Evolutionary conservation across 2,888 invertebrate genomes (phyloP).

Genomic region (Tuberolachnus salignus): DNA sequence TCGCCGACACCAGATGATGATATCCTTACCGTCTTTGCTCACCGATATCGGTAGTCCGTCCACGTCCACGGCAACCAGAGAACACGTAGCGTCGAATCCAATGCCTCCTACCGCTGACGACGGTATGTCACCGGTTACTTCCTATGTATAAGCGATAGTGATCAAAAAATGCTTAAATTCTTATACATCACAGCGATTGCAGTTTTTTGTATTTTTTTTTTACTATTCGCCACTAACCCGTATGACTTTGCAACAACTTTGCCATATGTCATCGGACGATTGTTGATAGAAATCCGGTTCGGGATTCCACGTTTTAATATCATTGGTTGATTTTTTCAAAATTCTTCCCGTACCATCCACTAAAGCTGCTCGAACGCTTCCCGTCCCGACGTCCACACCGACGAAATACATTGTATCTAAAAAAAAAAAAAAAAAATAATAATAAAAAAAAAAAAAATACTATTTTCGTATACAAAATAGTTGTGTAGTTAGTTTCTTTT

Average conservation of each 20-base stretch:
- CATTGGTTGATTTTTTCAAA: conserved; percentile 68
- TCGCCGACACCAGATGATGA: neutral
- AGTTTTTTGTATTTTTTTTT: too few species aligned
- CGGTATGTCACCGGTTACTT: conserved; percentile 67
- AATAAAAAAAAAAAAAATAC: too few species aligned
- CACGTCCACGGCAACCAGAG: conserved; percentile 79
- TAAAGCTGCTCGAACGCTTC: conserved; percentile 85
- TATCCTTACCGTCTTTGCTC: conserved; percentile 60
- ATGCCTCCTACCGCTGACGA: conserved; percentile 76
- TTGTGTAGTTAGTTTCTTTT: too few species aligned
- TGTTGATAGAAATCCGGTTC: conserved; percentile 83
- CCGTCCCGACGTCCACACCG: conserved; percentile 93
- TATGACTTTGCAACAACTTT: conserved; percentile 73
- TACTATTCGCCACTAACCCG: conserved; percentile 68
- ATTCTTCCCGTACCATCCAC: conserved; percentile 74
- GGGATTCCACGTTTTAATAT: conserved; percentile 80
- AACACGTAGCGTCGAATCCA: conserved; percentile 96
- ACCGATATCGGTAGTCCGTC: conserved; percentile 74
- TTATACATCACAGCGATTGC: too few species aligned
- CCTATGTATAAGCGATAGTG: conserved; percentile 63
- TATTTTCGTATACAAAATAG: too few species aligned
- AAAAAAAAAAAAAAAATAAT: neutral
- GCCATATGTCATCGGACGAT: conserved; percentile 89
- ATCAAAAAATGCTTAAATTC: neutral
- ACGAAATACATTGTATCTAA: conserved; percentile 61